These are phyloP conservation scores for Antrozous pallidus DNA, from an alignment of 2,797 vertebrate species.

Conservation along the genomic window DNA sequence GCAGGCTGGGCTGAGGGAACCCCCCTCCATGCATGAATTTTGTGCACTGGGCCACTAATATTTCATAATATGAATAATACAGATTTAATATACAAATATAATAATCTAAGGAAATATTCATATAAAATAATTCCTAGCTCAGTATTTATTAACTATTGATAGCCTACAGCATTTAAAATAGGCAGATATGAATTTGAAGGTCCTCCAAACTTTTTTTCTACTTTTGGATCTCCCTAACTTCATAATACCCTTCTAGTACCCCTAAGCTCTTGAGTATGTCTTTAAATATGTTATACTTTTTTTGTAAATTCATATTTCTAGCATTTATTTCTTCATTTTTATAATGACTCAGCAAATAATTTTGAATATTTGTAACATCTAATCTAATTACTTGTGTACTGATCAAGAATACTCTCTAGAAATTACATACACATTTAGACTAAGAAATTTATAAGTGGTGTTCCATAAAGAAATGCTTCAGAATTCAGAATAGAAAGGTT, in stretches of 20 bases:
- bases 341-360: background rate
- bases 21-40: too few relatives aligned
- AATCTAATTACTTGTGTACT: background rate
- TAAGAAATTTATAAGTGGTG: background rate
- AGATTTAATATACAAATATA: background rate
- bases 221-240: background rate
- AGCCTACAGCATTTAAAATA: background rate
- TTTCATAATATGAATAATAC: background rate
- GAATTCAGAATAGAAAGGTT: background rate
- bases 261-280: background rate
- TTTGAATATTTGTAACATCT: conserved; percentile 23
- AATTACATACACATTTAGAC: background rate
- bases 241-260: background rate
- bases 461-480: background rate
- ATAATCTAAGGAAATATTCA: background rate
- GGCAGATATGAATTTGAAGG: background rate
- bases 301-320: background rate
- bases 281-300: background rate
- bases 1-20: too few relatives aligned
- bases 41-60: too few relatives aligned
- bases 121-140: background rate
- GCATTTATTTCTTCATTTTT: background rate
- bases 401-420: background rate
- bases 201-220: background rate
- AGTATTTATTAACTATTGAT: background rate